Evolutionary conservation across 2,797 vertebrate species (phyloP).

Genomic region (Nannoperca australis): DNA sequence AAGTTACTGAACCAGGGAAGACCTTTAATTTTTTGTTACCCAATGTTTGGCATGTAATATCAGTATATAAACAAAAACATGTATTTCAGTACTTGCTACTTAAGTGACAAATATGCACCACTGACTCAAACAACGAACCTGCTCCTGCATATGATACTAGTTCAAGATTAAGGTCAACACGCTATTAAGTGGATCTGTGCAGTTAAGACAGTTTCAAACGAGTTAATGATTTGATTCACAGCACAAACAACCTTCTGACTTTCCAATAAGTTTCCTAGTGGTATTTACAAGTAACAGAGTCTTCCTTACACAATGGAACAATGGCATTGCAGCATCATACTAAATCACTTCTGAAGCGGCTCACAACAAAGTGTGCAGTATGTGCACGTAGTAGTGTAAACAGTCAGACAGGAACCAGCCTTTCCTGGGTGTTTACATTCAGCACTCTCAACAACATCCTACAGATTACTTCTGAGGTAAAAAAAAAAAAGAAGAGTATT

Average conservation of each 20-base stretch:
- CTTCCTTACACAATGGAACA: conserved; percentile 2
- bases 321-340: neutral
- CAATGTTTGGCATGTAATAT: conserved; percentile 9
- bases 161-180: conserved; percentile 27
- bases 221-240: conserved; percentile 29
- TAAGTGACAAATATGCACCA: neutral
- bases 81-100: neutral
- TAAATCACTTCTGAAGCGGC: neutral
- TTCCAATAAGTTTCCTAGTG: conserved; percentile 9
- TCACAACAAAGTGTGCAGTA: neutral
- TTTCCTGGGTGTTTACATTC: conserved; percentile 5
- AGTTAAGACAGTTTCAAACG: neutral
- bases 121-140: neutral
- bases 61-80: neutral
- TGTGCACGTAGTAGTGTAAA: neutral
- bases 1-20: neutral
- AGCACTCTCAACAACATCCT: neutral
- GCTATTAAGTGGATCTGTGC: conserved; percentile 24
- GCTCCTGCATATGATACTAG: neutral
- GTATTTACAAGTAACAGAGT: conserved; percentile 1
- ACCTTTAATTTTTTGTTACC: conserved; percentile 9
- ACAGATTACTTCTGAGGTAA: neutral
- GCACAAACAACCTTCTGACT: neutral
- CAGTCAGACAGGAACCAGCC: neutral
- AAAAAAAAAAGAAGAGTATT: neutral